phyloP scores from a whole-genome alignment of 2,113 vertebrate species.

The Polyodon spathula region DNA sequence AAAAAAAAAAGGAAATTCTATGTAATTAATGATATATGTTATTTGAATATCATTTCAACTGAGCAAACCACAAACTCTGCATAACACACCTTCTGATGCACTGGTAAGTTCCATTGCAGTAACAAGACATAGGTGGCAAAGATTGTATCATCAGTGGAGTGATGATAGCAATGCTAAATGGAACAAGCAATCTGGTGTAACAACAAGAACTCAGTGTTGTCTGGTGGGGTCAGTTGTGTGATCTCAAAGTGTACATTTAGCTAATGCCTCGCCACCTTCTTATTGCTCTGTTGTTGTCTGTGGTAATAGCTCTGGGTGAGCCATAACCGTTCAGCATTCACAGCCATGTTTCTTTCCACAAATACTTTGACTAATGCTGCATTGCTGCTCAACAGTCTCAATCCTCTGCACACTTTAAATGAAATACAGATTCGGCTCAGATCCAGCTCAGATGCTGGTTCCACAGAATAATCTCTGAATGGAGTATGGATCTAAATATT shows the following conservation, averaged over 20 bases:
- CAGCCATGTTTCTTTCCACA: slow-evolving; percentile 12
- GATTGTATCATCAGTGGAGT: slow-evolving; percentile 44
- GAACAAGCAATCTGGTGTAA: slow-evolving; percentile 38
- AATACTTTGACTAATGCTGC: slow-evolving; percentile 33
- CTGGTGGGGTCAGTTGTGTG: slow-evolving; percentile 36
- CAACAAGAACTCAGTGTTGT: slow-evolving; percentile 45
- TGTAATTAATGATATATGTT: background rate
- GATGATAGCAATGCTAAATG: slow-evolving; percentile 55
- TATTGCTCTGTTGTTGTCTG: slow-evolving; percentile 30
- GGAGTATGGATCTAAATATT: too few relatives aligned
- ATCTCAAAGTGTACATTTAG: slow-evolving; percentile 32
- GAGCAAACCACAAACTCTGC: background rate
- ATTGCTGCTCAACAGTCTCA: slow-evolving; percentile 34
- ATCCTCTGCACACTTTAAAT: slow-evolving; percentile 28
- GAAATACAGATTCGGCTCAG: slow-evolving; percentile 21
- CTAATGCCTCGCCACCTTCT: slow-evolving; percentile 14
- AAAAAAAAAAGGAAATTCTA: background rate
- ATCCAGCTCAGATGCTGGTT: slow-evolving; percentile 18
- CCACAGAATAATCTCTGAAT: background rate
- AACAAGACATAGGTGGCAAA: slow-evolving; percentile 20
- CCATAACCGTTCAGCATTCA: slow-evolving; percentile 22
- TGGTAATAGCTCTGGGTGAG: slow-evolving; percentile 36
- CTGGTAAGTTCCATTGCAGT: background rate
- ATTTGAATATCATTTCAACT: background rate
- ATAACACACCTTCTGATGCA: background rate